Conservation (phyloP, 2,113 vertebrate species). For the Istiophorus platypterus region DNA sequence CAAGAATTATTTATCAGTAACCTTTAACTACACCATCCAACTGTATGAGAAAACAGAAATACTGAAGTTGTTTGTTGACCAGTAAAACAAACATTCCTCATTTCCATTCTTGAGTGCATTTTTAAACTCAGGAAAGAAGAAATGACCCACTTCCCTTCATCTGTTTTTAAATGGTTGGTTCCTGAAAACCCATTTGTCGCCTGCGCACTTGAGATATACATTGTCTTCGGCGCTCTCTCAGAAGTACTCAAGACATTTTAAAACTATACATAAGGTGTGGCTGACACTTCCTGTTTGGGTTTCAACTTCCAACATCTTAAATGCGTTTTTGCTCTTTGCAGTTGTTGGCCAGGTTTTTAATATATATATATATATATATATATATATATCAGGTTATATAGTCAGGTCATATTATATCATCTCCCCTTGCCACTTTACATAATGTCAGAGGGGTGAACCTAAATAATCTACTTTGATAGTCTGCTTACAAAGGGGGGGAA, state of each 20-base stretch:
- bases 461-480: slow-evolving; percentile 25
- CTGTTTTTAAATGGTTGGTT: slow-evolving; percentile 40
- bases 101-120: slow-evolving; percentile 14
- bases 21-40: slow-evolving; percentile 1
- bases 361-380: no score
- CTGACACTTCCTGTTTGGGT: slow-evolving; percentile 65
- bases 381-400: no score
- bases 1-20: neutral
- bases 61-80: neutral
- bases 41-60: neutral
- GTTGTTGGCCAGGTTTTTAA: neutral
- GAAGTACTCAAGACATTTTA: neutral
- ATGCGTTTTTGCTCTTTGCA: slow-evolving; percentile 27
- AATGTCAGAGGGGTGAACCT: neutral
- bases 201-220: neutral
- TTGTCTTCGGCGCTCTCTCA: slow-evolving; percentile 30
- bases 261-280: slow-evolving; percentile 55
- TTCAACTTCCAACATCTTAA: slow-evolving; percentile 24
- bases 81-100: neutral
- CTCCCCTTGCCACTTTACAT: neutral
- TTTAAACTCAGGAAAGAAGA: slow-evolving; percentile 41
- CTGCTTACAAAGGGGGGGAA: neutral
- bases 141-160: slow-evolving; percentile 45
- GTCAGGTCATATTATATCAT: no score
- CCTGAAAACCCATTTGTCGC: slow-evolving; percentile 26